A percentile compares a stretch with the other conserved stretches of the same genome.
phyloP scores from a whole-genome alignment of 2,888 invertebrate genomes.

The Tetragonula carbonaria region DNA sequence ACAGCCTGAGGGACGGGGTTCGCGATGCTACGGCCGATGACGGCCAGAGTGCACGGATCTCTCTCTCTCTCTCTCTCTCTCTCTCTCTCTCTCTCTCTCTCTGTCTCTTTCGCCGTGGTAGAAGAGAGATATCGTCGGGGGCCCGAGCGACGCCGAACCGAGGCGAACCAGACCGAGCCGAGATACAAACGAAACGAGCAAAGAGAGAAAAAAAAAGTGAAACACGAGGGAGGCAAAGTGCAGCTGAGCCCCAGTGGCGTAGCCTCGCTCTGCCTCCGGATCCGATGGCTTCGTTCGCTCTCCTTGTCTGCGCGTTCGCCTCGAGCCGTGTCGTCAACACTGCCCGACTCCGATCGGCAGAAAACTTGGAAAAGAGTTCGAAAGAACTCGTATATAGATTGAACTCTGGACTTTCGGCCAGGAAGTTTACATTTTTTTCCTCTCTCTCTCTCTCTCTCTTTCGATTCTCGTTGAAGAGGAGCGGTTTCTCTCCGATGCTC shows the following conservation, averaged over 20 bases:
- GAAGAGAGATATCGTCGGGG: constrained; percentile 44
- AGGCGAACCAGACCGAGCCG: constrained; percentile 71
- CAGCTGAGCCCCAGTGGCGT: constrained; percentile 79
- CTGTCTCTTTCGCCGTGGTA: neutral
- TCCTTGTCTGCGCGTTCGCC: too few species aligned
- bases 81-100: too few species aligned
- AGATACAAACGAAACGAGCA: constrained; percentile 76
- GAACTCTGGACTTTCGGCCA: neutral
- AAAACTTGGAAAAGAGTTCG: neutral
- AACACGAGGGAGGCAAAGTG: constrained; percentile 79
- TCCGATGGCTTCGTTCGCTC: neutral
- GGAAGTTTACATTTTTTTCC: neutral
- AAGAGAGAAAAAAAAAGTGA: constrained; percentile 73
- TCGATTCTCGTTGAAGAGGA: neutral
- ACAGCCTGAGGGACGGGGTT: constrained; percentile 37
- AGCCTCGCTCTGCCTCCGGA: constrained; percentile 53
- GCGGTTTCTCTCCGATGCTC: neutral
- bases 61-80: neutral
- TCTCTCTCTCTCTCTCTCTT: too few species aligned
- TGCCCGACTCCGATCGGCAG: neutral
- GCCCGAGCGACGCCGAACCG: constrained; percentile 70
- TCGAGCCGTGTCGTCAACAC: too few species aligned
- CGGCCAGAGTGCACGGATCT: constrained; percentile 25
- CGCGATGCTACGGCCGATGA: constrained; percentile 26
- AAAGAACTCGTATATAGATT: neutral